A percentile compares a stretch with the other conserved stretches of the same genome.
Conservation (phyloP, 2,113 vertebrate genomes). For the Apaloderma vittatum region DNA sequence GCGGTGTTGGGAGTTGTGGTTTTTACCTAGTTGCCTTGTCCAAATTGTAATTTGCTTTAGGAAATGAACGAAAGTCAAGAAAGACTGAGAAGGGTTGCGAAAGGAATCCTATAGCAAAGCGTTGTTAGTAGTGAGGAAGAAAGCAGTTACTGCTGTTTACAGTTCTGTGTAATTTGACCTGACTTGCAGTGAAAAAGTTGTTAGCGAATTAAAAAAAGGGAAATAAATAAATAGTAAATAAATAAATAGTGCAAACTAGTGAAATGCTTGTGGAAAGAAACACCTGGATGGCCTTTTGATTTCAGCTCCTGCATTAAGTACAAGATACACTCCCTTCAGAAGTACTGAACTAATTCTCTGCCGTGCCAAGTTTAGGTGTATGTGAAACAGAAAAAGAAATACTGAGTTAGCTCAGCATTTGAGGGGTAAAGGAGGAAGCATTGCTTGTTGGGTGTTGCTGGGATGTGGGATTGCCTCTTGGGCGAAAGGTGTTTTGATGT, state of each 20-base stretch:
- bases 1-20: background rate
- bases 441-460: background rate
- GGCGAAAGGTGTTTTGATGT: background rate
- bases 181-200: background rate
- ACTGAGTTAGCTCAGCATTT: background rate
- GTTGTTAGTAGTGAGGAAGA: background rate
- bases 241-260: too few relatives aligned
- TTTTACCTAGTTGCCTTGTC: background rate
- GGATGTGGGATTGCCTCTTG: background rate
- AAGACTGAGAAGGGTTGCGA: background rate
- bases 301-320: background rate
- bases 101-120: background rate
- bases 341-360: background rate
- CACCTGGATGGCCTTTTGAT: background rate
- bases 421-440: background rate
- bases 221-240: too few relatives aligned
- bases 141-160: background rate
- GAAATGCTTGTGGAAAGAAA: background rate
- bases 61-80: background rate
- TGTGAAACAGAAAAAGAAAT: background rate
- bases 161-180: background rate
- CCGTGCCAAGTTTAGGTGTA: background rate
- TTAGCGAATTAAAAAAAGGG: background rate
- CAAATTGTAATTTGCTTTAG: background rate
- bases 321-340: fast-evolving